These are phyloP conservation scores for Cryptotermes secundus DNA, from an alignment of 1,140 invertebrate species.

Conservation along the genomic window DNA sequence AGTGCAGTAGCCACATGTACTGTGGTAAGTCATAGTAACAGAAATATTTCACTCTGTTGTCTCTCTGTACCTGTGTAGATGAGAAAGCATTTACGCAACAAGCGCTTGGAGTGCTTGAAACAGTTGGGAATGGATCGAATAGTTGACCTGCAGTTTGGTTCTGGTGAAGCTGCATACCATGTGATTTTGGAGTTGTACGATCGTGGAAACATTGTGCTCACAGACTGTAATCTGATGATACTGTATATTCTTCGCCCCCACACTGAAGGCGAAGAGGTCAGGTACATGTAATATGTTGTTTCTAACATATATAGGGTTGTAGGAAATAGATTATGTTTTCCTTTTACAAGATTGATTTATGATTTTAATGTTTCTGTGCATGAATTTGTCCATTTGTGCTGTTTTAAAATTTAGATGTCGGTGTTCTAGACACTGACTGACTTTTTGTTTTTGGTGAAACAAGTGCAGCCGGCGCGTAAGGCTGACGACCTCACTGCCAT, in stretches of 20 bases:
- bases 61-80: slow-evolving; percentile 59
- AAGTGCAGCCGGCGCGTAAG: no score
- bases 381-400: not conserved
- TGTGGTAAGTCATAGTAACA: no score
- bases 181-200: slow-evolving; percentile 96
- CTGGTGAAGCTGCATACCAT: slow-evolving; percentile 91
- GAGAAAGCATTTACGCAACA: slow-evolving; percentile 96
- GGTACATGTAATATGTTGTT: slow-evolving; percentile 47
- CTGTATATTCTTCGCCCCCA: slow-evolving; percentile 92
- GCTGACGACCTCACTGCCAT: no score
- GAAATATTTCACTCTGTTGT: no score
- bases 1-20: no score
- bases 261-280: slow-evolving; percentile 89
- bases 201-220: slow-evolving; percentile 93
- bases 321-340: not conserved
- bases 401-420: no score
- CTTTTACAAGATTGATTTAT: slow-evolving; percentile 20
- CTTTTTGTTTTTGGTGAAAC: no score
- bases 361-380: not conserved
- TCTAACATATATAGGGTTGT: not conserved
- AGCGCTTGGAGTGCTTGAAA: slow-evolving; percentile 82
- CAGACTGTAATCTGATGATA: slow-evolving; percentile 89
- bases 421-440: no score
- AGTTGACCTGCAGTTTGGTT: slow-evolving; percentile 92
- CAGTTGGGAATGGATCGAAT: slow-evolving; percentile 89